Evolutionary conservation across 2,113 vertebrate genomes (phyloP), one percentile per base, ranked within the genome.

Genomic region (Hoplias malabaricus): DNA sequence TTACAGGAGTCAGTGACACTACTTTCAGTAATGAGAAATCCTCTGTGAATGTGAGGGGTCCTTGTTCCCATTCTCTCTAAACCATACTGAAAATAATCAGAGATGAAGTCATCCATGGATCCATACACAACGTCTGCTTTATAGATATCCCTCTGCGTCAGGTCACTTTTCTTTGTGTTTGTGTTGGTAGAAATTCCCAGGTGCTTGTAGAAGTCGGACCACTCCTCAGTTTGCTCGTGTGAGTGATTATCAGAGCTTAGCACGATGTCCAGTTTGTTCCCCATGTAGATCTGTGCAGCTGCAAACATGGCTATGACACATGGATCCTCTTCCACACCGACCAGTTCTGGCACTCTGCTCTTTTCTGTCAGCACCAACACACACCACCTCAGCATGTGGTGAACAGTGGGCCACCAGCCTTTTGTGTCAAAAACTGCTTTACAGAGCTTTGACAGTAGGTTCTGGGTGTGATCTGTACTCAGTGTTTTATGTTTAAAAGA

Each of bases 91-190:
- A 78, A 48, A 27, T 78, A 70, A 48, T 78, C 66, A 36, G 75
- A 57, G 67, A 78, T 40, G 62, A 78, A 78, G 38, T 78, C 75
- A 36, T 70, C 43, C n/a, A 78, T 71, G 71, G 62, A 43, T 14
- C 78, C 69, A 27, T 74, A 79, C 42, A 78, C 76, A 63, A 78
- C 63, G 31, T 78, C 76, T 53, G 76, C 67, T 71, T 63, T 33
- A 50, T 78, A 78, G 29, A 63, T 23, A 4, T 78, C 67, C 29
- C 40, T 38, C 11, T 57, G 59, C 73, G 59, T 40, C 40, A 34
- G n/a, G 6, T 27, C 25, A 27, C 46, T 42, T 42, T 42, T 42
- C 3, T 42, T 42, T 11, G 12, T 42, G 40, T 42, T 42, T 42
- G 40, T 42, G 40, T 42, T 42, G 40, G 12, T 2, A 42, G 40